Base-by-base conservation (phyloP, 2,888 invertebrate genomes). In the Pollenia labialis region DNA sequence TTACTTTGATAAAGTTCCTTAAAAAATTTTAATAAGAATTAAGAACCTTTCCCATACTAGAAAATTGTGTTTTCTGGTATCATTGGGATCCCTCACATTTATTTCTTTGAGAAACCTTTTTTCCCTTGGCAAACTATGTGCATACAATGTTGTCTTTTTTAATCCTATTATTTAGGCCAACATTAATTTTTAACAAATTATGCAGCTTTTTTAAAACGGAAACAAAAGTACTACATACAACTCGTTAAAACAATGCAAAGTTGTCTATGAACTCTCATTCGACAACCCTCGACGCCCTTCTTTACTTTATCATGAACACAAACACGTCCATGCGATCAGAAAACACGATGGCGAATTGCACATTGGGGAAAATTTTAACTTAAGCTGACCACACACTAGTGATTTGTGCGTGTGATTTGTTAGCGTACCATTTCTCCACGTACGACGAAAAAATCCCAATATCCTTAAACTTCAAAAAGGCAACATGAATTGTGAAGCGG, bases 101-200 rank as follows among this genome's bases (percentile, higher is more conserved):
- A n/a, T 14, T 42, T 18, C 48, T 46, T 7, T 40, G 32, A 6
- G 12, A 23, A 23, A 23, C 1, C 42, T 81, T 44, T 44, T 69
- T 50, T 79, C n/a, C 58, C n/a, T 42, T 42, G 40, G 50, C 52
- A 79, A n/a, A n/a, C 32, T 72, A 52, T 77, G 72, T 60, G 54
- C 32, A 32, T 32, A 32, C 32, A 46, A 11, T 42, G 42, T 69
- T 40, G 23, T 46, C 46, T 11, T 40, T 46, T 79, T 58, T 72
- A 77, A 81, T 81, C 66, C 71, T 46, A 68, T 85, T 77, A 76
- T 56, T 74, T 81, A 42, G 77, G 54, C 77, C 72, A 77, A 72
- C 77, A 74, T 60, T 82, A 85, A 85, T 82, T 79, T 81, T 82
- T 56, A 68, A 81, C 81, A 85, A 85, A 85, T 77, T 81, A 85